These are phyloP conservation scores for Drosophila lutescens DNA, from an alignment of 2,888 invertebrate genomes.

Conservation along the genomic window DNA sequence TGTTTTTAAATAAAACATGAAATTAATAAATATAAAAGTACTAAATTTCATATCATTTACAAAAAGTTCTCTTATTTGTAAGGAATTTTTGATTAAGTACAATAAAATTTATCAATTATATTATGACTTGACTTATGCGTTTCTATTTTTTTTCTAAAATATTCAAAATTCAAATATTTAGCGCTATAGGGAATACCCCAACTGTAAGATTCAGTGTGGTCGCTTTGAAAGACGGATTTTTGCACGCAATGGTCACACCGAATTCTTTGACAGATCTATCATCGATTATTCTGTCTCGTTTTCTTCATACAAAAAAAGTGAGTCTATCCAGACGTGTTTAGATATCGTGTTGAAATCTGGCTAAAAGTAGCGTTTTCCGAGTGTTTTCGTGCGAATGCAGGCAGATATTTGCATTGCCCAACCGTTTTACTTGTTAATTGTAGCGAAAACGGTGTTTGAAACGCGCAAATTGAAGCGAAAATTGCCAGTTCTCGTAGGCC, in stretches of 20 bases:
- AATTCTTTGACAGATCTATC: not conserved
- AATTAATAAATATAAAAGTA: too few species aligned
- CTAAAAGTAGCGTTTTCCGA: constrained; percentile 5
- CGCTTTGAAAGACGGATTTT: not conserved
- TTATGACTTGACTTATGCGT: too few species aligned
- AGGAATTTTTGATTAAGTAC: too few species aligned
- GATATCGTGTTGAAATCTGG: constrained; percentile 14
- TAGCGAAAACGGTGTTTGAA: not conserved
- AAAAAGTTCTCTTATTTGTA: too few species aligned
- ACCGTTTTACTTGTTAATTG: not conserved
- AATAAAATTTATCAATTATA: too few species aligned
- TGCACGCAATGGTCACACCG: not conserved
- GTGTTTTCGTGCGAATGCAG: constrained; percentile 7
- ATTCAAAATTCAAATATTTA: not conserved
- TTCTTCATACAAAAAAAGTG: constrained; percentile 18
- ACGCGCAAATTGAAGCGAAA: not conserved
- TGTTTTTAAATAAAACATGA: too few species aligned
- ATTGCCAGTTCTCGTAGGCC: not conserved
- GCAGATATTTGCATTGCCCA: not conserved
- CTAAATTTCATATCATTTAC: too few species aligned
- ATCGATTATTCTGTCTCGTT: constrained; percentile 5
- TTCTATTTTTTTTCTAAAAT: too few species aligned
- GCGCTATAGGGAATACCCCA: not conserved
- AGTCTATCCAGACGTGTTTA: constrained; percentile 13
- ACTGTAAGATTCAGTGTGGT: not conserved